phyloP scores from a whole-genome alignment of 2,113 vertebrate genomes.

The Diglossa brunneiventris region DNA sequence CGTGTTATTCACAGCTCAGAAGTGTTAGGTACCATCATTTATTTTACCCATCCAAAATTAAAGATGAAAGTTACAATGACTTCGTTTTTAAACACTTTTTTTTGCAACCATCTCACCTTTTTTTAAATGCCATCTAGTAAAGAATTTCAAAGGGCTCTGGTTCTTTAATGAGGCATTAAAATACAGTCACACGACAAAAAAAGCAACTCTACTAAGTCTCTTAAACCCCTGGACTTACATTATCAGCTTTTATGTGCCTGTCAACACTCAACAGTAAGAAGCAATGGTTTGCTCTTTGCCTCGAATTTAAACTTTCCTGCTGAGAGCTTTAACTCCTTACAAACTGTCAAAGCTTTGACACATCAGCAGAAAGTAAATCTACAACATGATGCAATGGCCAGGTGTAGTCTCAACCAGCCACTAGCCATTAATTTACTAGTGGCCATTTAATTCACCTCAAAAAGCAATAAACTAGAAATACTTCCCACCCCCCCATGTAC shows the following conservation, averaged over 20 bases:
- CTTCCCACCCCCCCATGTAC: not conserved
- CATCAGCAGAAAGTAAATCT: constrained; percentile 66
- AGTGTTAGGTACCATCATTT: not conserved
- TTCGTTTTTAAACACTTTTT: constrained; percentile 51
- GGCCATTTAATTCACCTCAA: not conserved
- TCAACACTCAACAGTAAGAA: constrained; percentile 79
- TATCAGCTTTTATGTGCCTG: constrained; percentile 89
- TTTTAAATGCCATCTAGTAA: constrained; percentile 55
- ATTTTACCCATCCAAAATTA: not conserved
- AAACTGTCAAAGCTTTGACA: constrained; percentile 66
- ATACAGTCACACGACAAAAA: constrained; percentile 80
- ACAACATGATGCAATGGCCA: not conserved
- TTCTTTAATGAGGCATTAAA: constrained; percentile 73
- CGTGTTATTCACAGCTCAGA: not conserved
- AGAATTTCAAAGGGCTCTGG: constrained; percentile 67
- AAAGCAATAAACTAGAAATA: constrained; percentile 27
- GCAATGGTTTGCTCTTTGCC: constrained; percentile 68
- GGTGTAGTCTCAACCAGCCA: constrained; percentile 9
- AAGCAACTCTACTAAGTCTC: constrained; percentile 75
- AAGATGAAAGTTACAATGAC: not conserved
- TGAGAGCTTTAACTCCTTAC: constrained; percentile 80
- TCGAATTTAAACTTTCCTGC: constrained; percentile 71
- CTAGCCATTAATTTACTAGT: constrained; percentile 7
- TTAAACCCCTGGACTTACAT: constrained; percentile 81
- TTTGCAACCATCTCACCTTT: constrained; percentile 14